Percentiles rank a stretch among this genome's conserved stretches.
Conservation (phyloP, 2,113 vertebrate species). For the Cottus gobio region DNA sequence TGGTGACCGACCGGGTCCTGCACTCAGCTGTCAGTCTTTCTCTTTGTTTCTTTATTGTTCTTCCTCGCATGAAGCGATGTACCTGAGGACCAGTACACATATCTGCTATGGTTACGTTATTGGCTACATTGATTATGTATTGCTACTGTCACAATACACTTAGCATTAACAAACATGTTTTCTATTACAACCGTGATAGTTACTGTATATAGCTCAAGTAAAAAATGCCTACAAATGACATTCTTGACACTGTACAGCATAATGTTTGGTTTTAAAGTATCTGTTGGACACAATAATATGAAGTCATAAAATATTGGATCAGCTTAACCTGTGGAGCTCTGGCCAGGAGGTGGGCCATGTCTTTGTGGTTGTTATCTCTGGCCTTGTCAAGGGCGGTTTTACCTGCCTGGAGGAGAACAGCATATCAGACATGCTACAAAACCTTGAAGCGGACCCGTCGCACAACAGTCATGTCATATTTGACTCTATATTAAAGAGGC, state of each 20-base stretch:
- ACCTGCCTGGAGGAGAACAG: constrained; percentile 82
- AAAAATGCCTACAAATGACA: background rate
- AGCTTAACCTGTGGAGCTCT: constrained; percentile 88
- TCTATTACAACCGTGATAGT: background rate
- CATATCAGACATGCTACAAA: background rate
- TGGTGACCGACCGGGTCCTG: constrained; percentile 85
- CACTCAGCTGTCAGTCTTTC: constrained; percentile 86
- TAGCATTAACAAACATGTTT: background rate
- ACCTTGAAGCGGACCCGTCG: background rate
- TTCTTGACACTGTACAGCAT: background rate
- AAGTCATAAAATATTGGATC: background rate
- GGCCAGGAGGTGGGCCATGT: constrained; percentile 88
- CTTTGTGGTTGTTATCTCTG: constrained; percentile 88
- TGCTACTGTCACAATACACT: background rate
- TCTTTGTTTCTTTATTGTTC: constrained; percentile 88
- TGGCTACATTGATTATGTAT: background rate
- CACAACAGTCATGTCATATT: background rate
- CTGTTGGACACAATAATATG: too few species aligned
- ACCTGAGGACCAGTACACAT: constrained; percentile 74
- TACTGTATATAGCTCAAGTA: background rate
- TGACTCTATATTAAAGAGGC: background rate
- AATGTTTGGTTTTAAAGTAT: background rate
- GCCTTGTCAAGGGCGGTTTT: constrained; percentile 91
- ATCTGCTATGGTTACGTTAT: background rate
- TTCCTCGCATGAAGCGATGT: constrained; percentile 87